These are phyloP conservation scores for Neotoxoptera formosana DNA, from an alignment of 1,140 invertebrate genomes.

Conservation along the genomic window DNA sequence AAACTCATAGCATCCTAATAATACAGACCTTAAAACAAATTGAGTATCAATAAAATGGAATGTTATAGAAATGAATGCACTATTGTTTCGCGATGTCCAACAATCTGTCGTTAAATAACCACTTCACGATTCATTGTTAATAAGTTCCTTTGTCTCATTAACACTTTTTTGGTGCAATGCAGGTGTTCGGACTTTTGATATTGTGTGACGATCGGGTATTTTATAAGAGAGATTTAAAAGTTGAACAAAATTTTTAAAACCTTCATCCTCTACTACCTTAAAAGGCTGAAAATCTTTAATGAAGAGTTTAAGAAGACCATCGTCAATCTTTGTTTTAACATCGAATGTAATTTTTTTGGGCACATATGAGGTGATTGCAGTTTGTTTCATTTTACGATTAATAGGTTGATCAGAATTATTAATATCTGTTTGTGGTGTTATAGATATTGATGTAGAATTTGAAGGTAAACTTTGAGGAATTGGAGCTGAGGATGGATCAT, in stretches of 20 bases:
- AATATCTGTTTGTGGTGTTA: no score
- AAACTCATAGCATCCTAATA: constrained; percentile 4
- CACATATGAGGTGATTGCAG: background rate
- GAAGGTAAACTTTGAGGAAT: no score
- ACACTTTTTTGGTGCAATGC: background rate
- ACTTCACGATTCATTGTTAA: background rate
- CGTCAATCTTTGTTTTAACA: background rate
- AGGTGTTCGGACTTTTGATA: background rate
- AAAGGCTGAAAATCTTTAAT: constrained; percentile 27
- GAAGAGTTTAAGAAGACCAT: background rate
- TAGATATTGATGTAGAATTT: no score
- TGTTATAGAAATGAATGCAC: no score
- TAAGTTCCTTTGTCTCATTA: background rate
- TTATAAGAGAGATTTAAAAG: constrained; percentile 22
- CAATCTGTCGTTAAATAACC: constrained; percentile 61
- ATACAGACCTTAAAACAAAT: background rate
- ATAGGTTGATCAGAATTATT: no score
- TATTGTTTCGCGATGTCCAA: constrained; percentile 47
- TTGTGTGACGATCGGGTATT: background rate
- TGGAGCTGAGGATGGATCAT: no score
- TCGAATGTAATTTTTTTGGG: constrained; percentile 30
- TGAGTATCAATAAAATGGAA: background rate
- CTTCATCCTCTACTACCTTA: constrained; percentile 16
- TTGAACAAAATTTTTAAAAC: constrained; percentile 46
- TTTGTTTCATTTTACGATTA: background rate